A percentile compares a stretch with the other conserved stretches of the same genome.
Conservation (phyloP, 2,797 vertebrate genomes). For the Lates japonicus region DNA sequence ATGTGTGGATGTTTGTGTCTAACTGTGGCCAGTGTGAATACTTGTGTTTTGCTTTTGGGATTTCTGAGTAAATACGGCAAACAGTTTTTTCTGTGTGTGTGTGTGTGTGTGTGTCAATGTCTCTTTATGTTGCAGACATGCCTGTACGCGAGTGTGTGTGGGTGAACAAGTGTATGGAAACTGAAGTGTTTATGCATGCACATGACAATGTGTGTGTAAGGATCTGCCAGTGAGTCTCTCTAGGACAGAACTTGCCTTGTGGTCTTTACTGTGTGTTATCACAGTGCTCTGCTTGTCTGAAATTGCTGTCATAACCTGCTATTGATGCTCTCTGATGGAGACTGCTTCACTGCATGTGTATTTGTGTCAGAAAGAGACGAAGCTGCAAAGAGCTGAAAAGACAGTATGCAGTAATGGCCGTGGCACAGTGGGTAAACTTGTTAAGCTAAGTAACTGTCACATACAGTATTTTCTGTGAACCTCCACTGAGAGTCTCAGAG, state of each 20-base stretch:
- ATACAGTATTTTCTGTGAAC: constrained; percentile 31
- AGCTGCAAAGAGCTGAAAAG: constrained; percentile 15
- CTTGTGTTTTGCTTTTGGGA: constrained; percentile 29
- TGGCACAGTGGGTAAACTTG: constrained; percentile 21
- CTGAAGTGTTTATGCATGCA: constrained; percentile 7
- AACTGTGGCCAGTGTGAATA: constrained; percentile 8
- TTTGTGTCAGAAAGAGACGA: constrained; percentile 22
- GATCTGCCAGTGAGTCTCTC: constrained; percentile 25
- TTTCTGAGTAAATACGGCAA: constrained; percentile 12
- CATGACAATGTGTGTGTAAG: constrained; percentile 24
- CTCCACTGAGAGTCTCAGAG: constrained; percentile 20
- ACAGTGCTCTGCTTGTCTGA: constrained; percentile 42
- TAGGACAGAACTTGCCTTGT: constrained; percentile 33
- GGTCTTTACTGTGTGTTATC: constrained; percentile 36
- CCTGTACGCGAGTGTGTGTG: constrained; percentile 5
- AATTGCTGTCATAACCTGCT: constrained; percentile 33
- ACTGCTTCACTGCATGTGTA: constrained; percentile 1
- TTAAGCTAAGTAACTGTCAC: constrained; percentile 29
- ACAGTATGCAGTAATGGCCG: constrained; percentile 9
- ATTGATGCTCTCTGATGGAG: constrained; percentile 31
- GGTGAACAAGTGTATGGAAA: constrained; percentile 13
- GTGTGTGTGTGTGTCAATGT: constrained; percentile 7
- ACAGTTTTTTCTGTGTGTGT: constrained; percentile 13
- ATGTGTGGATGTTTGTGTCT: constrained; percentile 25
- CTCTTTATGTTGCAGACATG: constrained; percentile 14